Evolutionary conservation across 2,888 invertebrate genomes (phyloP), one percentile per base, ranked within the genome.

Genomic region (Nezara viridula): DNA sequence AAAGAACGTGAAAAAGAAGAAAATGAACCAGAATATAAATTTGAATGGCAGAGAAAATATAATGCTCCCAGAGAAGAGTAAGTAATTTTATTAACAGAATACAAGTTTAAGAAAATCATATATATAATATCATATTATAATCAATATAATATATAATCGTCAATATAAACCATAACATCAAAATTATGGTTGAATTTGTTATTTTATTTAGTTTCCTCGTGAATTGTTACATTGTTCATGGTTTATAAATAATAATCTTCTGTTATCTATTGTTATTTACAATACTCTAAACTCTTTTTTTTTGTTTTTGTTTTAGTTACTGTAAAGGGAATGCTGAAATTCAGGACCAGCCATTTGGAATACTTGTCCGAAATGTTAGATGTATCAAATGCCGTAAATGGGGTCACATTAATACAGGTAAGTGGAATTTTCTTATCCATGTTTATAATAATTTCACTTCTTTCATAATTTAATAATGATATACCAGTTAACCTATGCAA

Each of bases 371-470:
- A 89, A 98, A 99, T 94, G 99, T 99, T 0, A 95, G 99, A 52
- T 99, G 99, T 92, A 98, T 99, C 90, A 99, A 99, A 93, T 99
- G 99, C 92, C 98, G 99, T 93, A 98, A 98, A 92, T 99, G 99
- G 99, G 99, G 99, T 16, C 99, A 99, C 92, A 97, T 99, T 89
- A 98, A 98, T 93, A 99, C 97, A 93, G 96, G 96, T 95, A 92
- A 91, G 44, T 44, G 10, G 10, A 5, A 44, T 44, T 44, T 44
- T 44, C 5, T 7, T 44, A 44, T 44, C n/a, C 44, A 44, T 10
- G 7, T 44, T 10, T 44, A 44, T 44, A 7, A 44, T 44, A 44
- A n/a, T n/a, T n/a, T n/a, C n/a, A n/a, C n/a, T n/a, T n/a, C n/a
- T n/a, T n/a, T n/a, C n/a, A n/a, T n/a, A n/a, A n/a, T n/a, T n/a